phyloP scores from a whole-genome alignment of 1,140 invertebrate species.

The Leptinotarsa texana region DNA sequence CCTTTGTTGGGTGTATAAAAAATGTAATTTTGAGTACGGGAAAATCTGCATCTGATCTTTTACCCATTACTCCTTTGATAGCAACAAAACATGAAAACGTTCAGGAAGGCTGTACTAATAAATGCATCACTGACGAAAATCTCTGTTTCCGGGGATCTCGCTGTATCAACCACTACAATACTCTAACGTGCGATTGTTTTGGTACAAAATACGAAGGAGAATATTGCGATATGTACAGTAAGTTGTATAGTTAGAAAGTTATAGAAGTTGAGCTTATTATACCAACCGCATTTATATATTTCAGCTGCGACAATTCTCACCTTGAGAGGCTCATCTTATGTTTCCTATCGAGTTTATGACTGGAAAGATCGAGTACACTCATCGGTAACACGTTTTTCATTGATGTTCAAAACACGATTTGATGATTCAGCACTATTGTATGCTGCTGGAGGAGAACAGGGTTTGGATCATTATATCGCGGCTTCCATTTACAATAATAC shows the following conservation, averaged over 20 bases:
- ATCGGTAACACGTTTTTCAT: conserved; percentile 80
- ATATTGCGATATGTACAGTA: conserved; percentile 87
- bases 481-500: conserved; percentile 78
- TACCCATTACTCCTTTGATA: conserved; percentile 78
- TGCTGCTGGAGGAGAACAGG: conserved; percentile 81
- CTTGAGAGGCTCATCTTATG: conserved; percentile 85
- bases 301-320: conserved; percentile 85
- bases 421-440: conserved; percentile 87
- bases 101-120: conserved; percentile 80
- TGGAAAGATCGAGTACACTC: conserved; percentile 90
- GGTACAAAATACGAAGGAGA: conserved; percentile 88
- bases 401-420: conserved; percentile 86
- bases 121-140: conserved; percentile 78
- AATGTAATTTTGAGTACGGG: conserved; percentile 82
- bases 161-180: conserved; percentile 88
- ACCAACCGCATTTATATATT: conserved; percentile 38
- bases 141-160: conserved; percentile 80
- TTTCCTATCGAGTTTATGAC: conserved; percentile 89
- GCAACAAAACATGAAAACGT: conserved; percentile 86
- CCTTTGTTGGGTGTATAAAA: conserved; percentile 88
- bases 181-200: conserved; percentile 87
- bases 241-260: conserved; percentile 55
- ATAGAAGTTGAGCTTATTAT: neutral
- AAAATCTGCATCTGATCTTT: conserved; percentile 78
- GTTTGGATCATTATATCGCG: conserved; percentile 79